These are phyloP conservation scores for Muntiacus muntjak DNA, from an alignment of 2,113 vertebrate species.

Conservation along the genomic window DNA sequence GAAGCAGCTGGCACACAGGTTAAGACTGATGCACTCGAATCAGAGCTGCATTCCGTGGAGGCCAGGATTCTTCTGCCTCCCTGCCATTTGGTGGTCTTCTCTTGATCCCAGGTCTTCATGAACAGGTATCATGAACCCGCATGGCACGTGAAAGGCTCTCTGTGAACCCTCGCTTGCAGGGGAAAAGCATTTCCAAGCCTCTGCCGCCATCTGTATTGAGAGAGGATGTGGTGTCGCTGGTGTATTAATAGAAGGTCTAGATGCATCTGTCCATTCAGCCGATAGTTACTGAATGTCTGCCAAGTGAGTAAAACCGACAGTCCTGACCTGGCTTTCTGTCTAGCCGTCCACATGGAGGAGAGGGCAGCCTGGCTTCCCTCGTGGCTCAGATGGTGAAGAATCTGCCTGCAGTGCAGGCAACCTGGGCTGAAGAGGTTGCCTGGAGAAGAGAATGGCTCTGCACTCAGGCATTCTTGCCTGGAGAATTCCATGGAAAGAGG, in stretches of 20 bases:
- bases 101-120: not conserved
- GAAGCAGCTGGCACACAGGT: not conserved
- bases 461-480: not conserved
- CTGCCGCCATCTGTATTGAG: not conserved
- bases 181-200: not conserved
- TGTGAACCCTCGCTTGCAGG: not conserved
- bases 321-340: not conserved
- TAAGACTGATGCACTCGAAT: not conserved
- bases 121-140: not conserved
- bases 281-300: not conserved
- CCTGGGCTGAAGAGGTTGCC: not conserved
- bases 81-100: not conserved
- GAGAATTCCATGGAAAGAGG: not conserved
- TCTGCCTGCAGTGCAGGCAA: not conserved
- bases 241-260: not conserved
- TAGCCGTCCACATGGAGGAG: not conserved
- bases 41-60: not conserved
- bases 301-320: not conserved
- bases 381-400: not conserved
- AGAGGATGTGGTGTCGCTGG: not conserved
- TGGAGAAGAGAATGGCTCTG: not conserved
- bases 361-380: not conserved
- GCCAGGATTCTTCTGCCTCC: not conserved
- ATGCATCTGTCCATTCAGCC: not conserved
- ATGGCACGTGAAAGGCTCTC: not conserved